Evolutionary conservation across 2,888 invertebrate genomes (phyloP), one percentile per base, ranked within the genome.

Genomic region (Noctua janthe): DNA sequence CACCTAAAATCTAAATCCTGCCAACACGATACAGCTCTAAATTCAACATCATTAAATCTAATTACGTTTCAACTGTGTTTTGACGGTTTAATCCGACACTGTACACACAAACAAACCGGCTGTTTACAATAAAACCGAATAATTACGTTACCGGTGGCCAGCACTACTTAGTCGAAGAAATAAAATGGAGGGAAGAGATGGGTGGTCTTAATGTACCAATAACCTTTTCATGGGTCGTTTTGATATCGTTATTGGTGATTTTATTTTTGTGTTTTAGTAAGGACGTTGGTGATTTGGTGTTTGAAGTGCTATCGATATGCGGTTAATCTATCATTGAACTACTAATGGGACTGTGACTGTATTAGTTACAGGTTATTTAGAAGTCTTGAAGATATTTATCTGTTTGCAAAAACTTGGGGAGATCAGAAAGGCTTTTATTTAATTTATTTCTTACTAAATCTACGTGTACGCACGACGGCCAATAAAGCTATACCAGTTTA

Each of bases 11-110:
- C 69, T 75, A 85, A 87, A 84, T 71, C 88, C 67, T 54, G 78
- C 66, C 59, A 73, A 43, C 56, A 69, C 76, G 72, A 49, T 71
- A 71, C 70, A 78, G 76, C 71, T 74, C 76, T 71, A 88, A 86
- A 88, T 88, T 73, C 76, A 86, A 89, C 84, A 88, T 81, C 74
- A 88, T 89, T 88, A 86, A 88, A 86, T 82, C 79, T 89, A 82
- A 89, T 88, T 86, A 82, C 82, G 88, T 78, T 86, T 85, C 76
- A 47, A 85, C 87, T 71, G 74, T 78, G 74, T 88, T 88, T 84
- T 86, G 89, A 87, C 79, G 88, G 88, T 84, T 86, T 83, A 86
- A 86, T 89, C 83, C 82, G 69, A 84, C 71, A 70, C 79, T 83
- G 56, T 72, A 86, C 73, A 83, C 56, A 88, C 82, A 88, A 86